Evolutionary conservation across 2,797 vertebrate species (phyloP).

Genomic region (Gambelia wislizenii): DNA sequence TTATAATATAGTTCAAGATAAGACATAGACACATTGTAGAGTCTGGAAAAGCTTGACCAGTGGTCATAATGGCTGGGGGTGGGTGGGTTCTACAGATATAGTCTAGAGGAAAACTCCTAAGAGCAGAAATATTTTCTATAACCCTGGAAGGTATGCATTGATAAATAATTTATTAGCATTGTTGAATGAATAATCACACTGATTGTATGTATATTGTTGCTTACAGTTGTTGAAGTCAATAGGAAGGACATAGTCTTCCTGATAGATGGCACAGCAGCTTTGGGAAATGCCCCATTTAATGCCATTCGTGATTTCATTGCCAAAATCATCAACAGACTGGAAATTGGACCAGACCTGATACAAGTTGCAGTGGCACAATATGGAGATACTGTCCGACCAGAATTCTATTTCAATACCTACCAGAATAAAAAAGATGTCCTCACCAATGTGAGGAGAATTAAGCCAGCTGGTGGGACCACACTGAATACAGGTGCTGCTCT

Average conservation of each 20-base stretch:
- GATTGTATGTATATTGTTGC: constrained; percentile 62
- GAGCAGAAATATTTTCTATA: background rate
- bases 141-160: background rate
- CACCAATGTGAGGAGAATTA: constrained; percentile 80
- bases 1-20: background rate
- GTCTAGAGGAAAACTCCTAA: background rate
- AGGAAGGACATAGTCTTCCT: constrained; percentile 96
- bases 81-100: background rate
- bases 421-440: constrained; percentile 75
- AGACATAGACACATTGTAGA: background rate
- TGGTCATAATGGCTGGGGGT: background rate
- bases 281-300: constrained; percentile 81
- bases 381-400: constrained; percentile 77
- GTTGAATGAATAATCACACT: constrained; percentile 25
- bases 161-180: background rate
- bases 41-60: background rate
- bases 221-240: constrained; percentile 88
- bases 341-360: constrained; percentile 88
- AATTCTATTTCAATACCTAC: constrained; percentile 88
- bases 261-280: constrained; percentile 87
- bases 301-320: constrained; percentile 87
- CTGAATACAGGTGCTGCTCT: constrained; percentile 90
- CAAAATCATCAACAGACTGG: constrained; percentile 86
- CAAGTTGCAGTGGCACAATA: constrained; percentile 91
- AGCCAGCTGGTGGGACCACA: constrained; percentile 74